Base-by-base conservation (phyloP, 2,888 invertebrate species). In the Drosophila limbata region DNA sequence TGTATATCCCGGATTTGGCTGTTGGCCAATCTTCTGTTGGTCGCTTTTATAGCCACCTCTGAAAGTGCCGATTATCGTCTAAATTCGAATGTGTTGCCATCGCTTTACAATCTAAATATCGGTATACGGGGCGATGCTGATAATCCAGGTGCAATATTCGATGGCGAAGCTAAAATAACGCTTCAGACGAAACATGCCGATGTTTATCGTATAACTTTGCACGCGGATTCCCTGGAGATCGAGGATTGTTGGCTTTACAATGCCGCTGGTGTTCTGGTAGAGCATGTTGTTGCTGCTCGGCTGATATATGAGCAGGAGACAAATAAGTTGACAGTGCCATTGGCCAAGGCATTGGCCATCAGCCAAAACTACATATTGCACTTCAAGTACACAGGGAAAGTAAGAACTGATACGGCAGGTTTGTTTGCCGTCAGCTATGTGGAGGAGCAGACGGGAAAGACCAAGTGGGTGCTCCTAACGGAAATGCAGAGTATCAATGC, bases 401-500 rank as follows among this genome's bases (percentile, higher is more conserved):
- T 94, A 92, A 92, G 92, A 19, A 91, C 92, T 44, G 90, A 79
- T 9, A 47, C 74, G 60, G 79, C 73, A 0, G 91, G 91, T 0
- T 74, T 92, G 5, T 91, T 88, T 72, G 73, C 84, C 28, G 77
- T 77, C 17, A 90, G 73, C 60, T 91, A 91, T 52, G 75, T 37
- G 19, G 81, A 90, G 62, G 48, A 73, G 62, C 37, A 13, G 4
- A 68, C 69, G 0, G 73, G 69, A 4, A 69, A 57, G 17, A 72
- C 68, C 10, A 90, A 77, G 75, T 91, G 88, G 85, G 89, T 95
- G 4, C 94, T 94, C 0, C 93, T 95, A 0, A 95, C 96, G 0
- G 95, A 96, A 66, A 93, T 96, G 56, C 95, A 96, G 88, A 94
- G 95, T 0, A 94, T 94, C 0, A 93, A 94, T 65, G 95, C 95